A percentile compares a stretch with the other conserved stretches of the same genome.
These are phyloP conservation scores for Luffia ferchaultella DNA, from an alignment of 2,888 invertebrate species.

Conservation along the genomic window DNA sequence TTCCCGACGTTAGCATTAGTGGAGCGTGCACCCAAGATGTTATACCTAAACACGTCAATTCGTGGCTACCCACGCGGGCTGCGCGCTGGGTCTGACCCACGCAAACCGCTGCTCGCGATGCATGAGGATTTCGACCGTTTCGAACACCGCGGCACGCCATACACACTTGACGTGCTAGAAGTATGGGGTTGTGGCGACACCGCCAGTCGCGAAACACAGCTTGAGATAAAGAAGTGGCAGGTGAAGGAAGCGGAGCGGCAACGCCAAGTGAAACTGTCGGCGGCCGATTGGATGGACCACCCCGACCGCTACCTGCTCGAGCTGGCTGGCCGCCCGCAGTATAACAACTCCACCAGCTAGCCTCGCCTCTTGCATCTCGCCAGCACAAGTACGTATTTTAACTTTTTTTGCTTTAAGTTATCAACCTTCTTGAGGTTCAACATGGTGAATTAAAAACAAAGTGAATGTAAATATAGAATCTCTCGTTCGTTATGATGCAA, in stretches of 20 bases:
- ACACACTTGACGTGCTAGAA: conserved; percentile 70
- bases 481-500: too few relatives aligned
- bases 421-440: too few relatives aligned
- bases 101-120: conserved; percentile 76
- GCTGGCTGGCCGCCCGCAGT: conserved; percentile 84
- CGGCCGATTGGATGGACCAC: conserved; percentile 94
- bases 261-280: conserved; percentile 83
- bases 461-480: too few relatives aligned
- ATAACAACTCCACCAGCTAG: conserved; percentile 73
- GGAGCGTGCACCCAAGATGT: conserved; percentile 75
- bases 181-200: conserved; percentile 90
- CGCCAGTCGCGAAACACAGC: conserved; percentile 80
- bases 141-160: conserved; percentile 72
- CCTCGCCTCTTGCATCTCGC: not conserved
- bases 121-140: conserved; percentile 79
- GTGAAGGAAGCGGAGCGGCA: conserved; percentile 88
- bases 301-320: conserved; percentile 92
- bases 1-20: conserved; percentile 69
- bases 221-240: conserved; percentile 92
- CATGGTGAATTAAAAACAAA: too few relatives aligned
- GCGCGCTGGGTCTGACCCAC: conserved; percentile 81
- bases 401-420: too few relatives aligned
- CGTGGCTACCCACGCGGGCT: conserved; percentile 88
- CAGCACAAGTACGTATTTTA: too few relatives aligned
- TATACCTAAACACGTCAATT: conserved; percentile 85